Evolutionary conservation across 2,888 invertebrate genomes (phyloP), one percentile per base, ranked within the genome.

Genomic region (Tinea pellionella): DNA sequence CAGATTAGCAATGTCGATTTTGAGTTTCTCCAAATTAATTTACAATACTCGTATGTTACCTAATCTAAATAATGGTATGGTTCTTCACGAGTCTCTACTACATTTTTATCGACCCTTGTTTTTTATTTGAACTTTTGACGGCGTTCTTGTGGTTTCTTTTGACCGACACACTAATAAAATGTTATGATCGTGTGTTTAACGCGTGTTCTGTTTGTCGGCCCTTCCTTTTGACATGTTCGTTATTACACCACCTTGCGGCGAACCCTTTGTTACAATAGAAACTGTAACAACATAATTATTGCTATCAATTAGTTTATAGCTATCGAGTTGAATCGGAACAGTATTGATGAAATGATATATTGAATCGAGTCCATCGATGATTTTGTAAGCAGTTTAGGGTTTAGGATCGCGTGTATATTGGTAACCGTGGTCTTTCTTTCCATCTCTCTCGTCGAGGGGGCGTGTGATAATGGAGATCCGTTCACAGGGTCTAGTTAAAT

Each of bases 101-200:
- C 47, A 47, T 47, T 47, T 42, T 47, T 47, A 47, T 47, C 24
- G 53, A 53, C 53, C 24, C 24, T 24, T 24, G 8, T 78, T 80
- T 80, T 78, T 79, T 80, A 69, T 76, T 79, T 84, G 86, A 82
- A 84, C 83, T 84, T 79, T 79, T 78, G 81, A 80, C 77, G 82
- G 77, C 77, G 81, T 77, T 77, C 78, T 72, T 77, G 83, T 83
- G 84, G 82, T 80, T 80, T 84, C 83, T 82, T 84, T 86, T 83
- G 84, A 82, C 87, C 80, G 77, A 74, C 73, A 78, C 80, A 83
- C 87, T 84, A 87, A 87, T 87, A 87, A 87, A 87, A 87, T 82
- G 82, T 87, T 87, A 87, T 85, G 83, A 82, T 83, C 80, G 86
- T 86, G 78, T 86, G 87, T 84, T 87, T 86, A 84, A 85, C 86